phyloP scores from a whole-genome alignment of 35 echinoderm and acorn worm genomes.

The Antedon bifida region DNA sequence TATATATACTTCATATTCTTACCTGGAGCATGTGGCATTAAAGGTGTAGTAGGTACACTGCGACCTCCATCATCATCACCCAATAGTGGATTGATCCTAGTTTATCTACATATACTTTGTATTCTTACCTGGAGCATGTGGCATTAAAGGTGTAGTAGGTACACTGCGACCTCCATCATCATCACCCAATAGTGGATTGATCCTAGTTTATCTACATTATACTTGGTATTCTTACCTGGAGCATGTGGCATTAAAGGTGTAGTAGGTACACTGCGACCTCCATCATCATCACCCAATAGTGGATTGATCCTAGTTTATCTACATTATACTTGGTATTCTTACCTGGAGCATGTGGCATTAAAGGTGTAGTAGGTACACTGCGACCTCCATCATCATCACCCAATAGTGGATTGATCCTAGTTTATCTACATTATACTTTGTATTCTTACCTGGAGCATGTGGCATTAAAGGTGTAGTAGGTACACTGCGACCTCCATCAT shows the following conservation, averaged over 20 bases:
- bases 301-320: conserved; percentile 38
- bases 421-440: too few relatives aligned
- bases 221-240: conserved; percentile 71
- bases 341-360: conserved; percentile 71
- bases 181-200: conserved; percentile 23
- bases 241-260: conserved; percentile 60
- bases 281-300: conserved; percentile 53
- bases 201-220: too few relatives aligned
- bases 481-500: conserved; percentile 78
- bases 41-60: conserved; percentile 80
- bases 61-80: conserved; percentile 81
- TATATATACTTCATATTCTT: too few relatives aligned
- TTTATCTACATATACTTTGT: too few relatives aligned
- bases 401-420: conserved; percentile 14
- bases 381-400: conserved; percentile 81
- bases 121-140: conserved; percentile 63
- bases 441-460: conserved; percentile 64
- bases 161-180: conserved; percentile 86
- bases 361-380: conserved; percentile 80
- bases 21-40: conserved; percentile 71
- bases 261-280: conserved; percentile 83
- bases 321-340: too few relatives aligned
- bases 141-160: conserved; percentile 67
- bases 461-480: conserved; percentile 71
- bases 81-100: conserved; percentile 14